phyloP scores from a whole-genome alignment of 2,888 invertebrate genomes.

The Beris morrisii region DNA sequence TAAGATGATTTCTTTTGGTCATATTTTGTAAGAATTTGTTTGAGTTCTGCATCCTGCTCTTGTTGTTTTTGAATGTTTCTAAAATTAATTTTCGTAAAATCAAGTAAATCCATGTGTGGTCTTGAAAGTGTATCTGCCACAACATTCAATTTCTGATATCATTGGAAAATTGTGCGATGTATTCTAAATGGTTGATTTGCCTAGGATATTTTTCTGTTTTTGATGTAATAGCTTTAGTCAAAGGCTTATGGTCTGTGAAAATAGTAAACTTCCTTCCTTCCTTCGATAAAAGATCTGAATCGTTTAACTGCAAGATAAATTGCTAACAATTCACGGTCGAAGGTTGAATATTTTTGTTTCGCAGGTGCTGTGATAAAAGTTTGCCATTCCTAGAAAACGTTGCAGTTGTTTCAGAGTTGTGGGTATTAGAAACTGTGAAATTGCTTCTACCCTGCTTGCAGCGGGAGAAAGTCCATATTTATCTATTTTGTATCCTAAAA shows the following conservation, averaged over 20 bases:
- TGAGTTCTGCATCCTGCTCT: not conserved
- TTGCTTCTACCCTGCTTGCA: conserved; percentile 8
- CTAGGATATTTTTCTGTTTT: conserved; percentile 39
- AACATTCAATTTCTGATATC: conserved; percentile 17
- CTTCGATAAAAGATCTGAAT: conserved; percentile 50
- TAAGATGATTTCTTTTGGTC: no score
- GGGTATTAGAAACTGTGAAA: conserved; percentile 17
- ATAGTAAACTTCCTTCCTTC: conserved; percentile 22
- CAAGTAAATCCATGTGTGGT: not conserved
- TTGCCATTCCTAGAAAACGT: conserved; percentile 28
- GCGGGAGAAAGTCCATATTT: conserved; percentile 14
- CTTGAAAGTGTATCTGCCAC: conserved; percentile 25
- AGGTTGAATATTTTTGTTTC: conserved; percentile 49
- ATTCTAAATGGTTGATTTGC: conserved; percentile 16
- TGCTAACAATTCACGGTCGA: conserved; percentile 50
- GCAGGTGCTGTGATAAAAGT: conserved; percentile 38
- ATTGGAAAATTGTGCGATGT: conserved; percentile 10
- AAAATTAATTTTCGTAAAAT: no score
- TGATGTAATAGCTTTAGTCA: conserved; percentile 12
- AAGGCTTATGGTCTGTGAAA: conserved; percentile 16
- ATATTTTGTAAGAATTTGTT: not conserved
- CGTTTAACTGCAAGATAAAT: conserved; percentile 48
- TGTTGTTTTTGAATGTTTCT: not conserved
- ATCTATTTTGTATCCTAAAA: conserved; percentile 12
- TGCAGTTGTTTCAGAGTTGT: conserved; percentile 16